Base-by-base conservation (phyloP, 2,888 invertebrate species). In the Hyposoter didymator region DNA sequence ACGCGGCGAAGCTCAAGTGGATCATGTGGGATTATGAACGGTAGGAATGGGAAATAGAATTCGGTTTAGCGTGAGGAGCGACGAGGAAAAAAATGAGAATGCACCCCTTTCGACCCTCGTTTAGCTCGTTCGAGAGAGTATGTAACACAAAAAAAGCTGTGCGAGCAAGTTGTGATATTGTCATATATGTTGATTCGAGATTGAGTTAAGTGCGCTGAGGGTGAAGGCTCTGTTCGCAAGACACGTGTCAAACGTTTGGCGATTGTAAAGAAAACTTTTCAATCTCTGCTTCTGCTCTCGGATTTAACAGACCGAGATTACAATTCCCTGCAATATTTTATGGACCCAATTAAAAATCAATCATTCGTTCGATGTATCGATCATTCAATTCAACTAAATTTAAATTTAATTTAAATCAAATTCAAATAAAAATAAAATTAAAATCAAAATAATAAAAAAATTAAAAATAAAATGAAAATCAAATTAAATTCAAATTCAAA, bases 161-260 rank as follows among this genome's bases (percentile, higher is more conserved):
- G 76, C 69, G 64, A 66, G 62, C 66, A 59, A 66, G 72, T 78
- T 73, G 39, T 67, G 35, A 72, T 72, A 75, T 76, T 81, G 72
- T 75, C 49, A 49, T 76, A 67, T 72, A 22, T 39, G 55, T 52
- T 70, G 45, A 67, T 76, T 72, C 17, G 72, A 76, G 80, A 84
- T 76, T 49, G 75, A 76, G 66, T 45, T 70, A 72, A 66, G 84
- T 32, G 75, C 69, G 62, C n/a, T 47, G 69, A 69, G 67, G 79
- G 62, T 79, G 73, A 67, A 78, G 70, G 59, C 55, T 67, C 47
- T 32, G 22, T 62, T 49, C 45, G 72, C 67, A n/a, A 32, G 78
- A 72, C 84, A 84, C 84, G 84, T 84, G 81, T 84, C 84, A 73
- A 79, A 64, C 62, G 55, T 47, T 81, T 17, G 32, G 78, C 59